Evolutionary conservation across 2,888 invertebrate genomes (phyloP), one percentile per base, ranked within the genome.

Genomic region (Deilephila elpenor): DNA sequence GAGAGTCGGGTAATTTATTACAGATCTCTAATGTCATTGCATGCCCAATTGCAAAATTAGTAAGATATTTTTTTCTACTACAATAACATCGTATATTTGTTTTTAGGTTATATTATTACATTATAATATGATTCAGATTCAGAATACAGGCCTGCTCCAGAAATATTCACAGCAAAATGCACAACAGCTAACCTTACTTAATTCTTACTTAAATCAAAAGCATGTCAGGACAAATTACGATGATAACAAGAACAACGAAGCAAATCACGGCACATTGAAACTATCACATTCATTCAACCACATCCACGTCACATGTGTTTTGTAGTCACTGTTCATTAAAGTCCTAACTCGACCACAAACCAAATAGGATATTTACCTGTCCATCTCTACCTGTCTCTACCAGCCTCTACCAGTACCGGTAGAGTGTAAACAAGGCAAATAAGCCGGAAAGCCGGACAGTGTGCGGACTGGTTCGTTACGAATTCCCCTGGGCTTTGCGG

Each of bases 381-480:
- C 44, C 64, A 20, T n/a, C 8, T 44, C 64, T 37, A 44, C 20
- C 11, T 20, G 37, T 7, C 14, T 44, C 64, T 37, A 64, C 64
- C 3, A 20, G 37, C 11, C 64, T 64, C 37, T 37, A 20, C 20
- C 64, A 44, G 37, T 19, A n/a, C 64, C n/a, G 56, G 56, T 56
- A n/a, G 56, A 56, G n/a, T 56, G 56, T n/a, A 56, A 56, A 56
- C 56, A 56, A n/a, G 56, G 19, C 64, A 64, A 64, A 64, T 64
- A 64, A 64, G 20, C 64, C 37, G 20, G 44, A 64, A 64, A 44
- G 64, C 64, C 14, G 44, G 64, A n/a, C 37, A 8, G 37, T 44
- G 64, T 64, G 44, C 20, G 44, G 37, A 32, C 64, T 20, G 44
- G 64, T 64, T 64, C 64, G 64, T 64, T 64, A 64, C 44, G 64